Conservation (phyloP, 1,140 invertebrate species). For the Amyelois transitella region DNA sequence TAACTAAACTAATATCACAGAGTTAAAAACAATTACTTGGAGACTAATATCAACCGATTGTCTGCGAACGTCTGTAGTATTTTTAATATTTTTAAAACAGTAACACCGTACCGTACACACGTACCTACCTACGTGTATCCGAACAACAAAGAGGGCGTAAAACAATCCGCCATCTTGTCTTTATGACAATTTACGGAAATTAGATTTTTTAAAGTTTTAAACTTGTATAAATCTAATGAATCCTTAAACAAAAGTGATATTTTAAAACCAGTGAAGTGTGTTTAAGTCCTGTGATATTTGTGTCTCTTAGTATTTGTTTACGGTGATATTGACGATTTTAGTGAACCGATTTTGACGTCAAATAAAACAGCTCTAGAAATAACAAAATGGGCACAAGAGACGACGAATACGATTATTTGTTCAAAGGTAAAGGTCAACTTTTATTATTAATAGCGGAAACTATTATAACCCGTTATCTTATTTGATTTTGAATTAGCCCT, state of each 20-base stretch:
- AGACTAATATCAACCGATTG: too few species aligned
- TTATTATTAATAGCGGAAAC: not conserved
- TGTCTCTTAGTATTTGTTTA: slow-evolving; percentile 68
- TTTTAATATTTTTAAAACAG: too few species aligned
- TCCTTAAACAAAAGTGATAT: slow-evolving; percentile 59
- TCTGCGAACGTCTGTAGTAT: too few species aligned
- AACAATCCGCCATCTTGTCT: slow-evolving; percentile 71
- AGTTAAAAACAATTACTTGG: too few species aligned
- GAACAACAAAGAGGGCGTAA: slow-evolving; percentile 65
- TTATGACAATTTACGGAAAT: slow-evolving; percentile 63
- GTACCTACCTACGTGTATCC: slow-evolving; percentile 17
- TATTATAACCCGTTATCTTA: not conserved
- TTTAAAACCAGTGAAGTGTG: slow-evolving; percentile 61
- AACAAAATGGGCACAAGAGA: slow-evolving; percentile 95
- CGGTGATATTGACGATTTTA: slow-evolving; percentile 61
- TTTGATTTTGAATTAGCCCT: not conserved
- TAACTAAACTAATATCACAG: too few species aligned
- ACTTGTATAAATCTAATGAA: slow-evolving; percentile 56
- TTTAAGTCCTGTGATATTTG: slow-evolving; percentile 67
- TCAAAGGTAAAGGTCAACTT: slow-evolving; percentile 91
- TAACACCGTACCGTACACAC: too few species aligned
- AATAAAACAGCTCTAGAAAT: slow-evolving; percentile 53
- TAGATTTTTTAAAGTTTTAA: slow-evolving; percentile 51
- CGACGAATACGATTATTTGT: slow-evolving; percentile 99
- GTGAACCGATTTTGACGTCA: slow-evolving; percentile 69